Conservation (phyloP, 2,113 vertebrate species). For the Ranitomeya imitator region DNA sequence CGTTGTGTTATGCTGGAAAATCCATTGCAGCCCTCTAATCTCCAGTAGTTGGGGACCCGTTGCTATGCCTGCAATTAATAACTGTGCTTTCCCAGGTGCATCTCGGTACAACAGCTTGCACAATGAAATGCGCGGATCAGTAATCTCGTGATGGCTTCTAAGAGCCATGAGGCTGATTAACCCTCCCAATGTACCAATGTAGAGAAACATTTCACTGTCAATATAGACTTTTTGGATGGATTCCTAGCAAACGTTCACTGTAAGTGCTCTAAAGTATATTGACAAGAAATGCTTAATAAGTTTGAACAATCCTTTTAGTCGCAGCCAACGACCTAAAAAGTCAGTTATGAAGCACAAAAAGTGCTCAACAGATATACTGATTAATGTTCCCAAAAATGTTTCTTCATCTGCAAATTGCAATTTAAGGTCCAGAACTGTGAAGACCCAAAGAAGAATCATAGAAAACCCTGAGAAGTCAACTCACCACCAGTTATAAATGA, state of each 20-base stretch:
- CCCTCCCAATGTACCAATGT: neutral
- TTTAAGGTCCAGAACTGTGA: neutral
- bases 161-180: neutral
- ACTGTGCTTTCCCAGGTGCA: conserved; percentile 26
- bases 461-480: neutral
- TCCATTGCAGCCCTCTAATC: conserved; percentile 45
- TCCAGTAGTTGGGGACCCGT: conserved; percentile 42
- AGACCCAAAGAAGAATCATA: neutral
- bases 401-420: neutral
- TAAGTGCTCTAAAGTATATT: neutral
- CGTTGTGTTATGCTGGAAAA: conserved; percentile 31
- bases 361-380: neutral
- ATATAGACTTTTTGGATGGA: neutral
- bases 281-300: neutral
- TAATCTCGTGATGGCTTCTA: conserved; percentile 16
- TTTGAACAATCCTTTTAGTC: neutral
- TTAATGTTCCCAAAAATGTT: neutral
- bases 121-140: neutral
- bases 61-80: conserved; percentile 53
- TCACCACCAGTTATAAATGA: neutral
- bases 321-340: neutral
- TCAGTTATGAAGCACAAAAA: neutral
- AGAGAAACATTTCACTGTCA: neutral
- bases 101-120: conserved; percentile 25
- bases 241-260: neutral